Conservation (phyloP, 2,113 vertebrate species). For the Chlorodrepanis virens region DNA sequence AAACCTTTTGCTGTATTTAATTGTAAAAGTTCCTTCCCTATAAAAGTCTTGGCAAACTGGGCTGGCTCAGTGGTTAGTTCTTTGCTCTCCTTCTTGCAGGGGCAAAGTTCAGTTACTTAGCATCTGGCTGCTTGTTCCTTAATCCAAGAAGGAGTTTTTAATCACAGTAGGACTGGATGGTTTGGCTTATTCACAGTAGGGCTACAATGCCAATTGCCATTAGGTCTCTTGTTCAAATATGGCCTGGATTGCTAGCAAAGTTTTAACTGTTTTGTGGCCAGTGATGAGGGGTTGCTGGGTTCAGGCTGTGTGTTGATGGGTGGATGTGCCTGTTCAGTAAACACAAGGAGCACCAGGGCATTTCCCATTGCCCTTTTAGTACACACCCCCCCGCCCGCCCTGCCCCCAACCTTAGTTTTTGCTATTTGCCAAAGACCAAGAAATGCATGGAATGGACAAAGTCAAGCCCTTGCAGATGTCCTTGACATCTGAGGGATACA, state of each 20-base stretch:
- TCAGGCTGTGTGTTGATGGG: not conserved
- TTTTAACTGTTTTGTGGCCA: constrained; percentile 28
- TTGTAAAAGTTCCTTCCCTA: constrained; percentile 64
- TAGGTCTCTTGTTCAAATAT: constrained; percentile 18
- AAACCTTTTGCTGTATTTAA: constrained; percentile 60
- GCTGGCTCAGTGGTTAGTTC: constrained; percentile 52
- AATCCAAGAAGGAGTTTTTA: constrained; percentile 57
- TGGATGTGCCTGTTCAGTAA: not conserved
- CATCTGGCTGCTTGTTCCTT: constrained; percentile 12
- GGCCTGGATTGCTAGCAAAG: not conserved
- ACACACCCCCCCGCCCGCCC: too few species aligned
- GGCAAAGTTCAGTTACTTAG: constrained; percentile 55
- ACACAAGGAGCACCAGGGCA: not conserved
- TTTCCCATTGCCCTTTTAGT: not conserved
- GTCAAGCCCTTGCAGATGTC: not conserved
- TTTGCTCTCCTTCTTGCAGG: constrained; percentile 53
- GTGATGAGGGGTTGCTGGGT: not conserved
- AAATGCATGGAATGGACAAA: not conserved
- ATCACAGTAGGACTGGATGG: constrained; percentile 44
- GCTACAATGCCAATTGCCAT: constrained; percentile 29
- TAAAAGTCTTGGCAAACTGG: constrained; percentile 62
- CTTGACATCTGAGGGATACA: not conserved
- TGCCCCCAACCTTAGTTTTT: not conserved
- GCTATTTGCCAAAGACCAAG: not conserved
- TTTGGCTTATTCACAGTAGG: constrained; percentile 44